These are phyloP conservation scores for Ochlodes sylvanus DNA, from an alignment of 2,888 invertebrate species.

Conservation along the genomic window DNA sequence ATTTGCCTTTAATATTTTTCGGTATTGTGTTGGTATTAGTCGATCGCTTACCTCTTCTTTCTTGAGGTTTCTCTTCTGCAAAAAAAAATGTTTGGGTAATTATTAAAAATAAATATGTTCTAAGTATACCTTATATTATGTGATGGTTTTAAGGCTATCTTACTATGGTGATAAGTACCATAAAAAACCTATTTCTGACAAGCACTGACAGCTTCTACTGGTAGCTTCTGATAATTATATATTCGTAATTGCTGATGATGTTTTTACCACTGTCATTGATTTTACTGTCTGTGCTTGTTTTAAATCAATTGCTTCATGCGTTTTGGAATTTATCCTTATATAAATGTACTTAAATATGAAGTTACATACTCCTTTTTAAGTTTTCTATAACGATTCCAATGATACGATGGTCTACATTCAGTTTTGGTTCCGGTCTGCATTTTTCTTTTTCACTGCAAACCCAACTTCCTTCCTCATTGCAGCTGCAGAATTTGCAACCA, in stretches of 20 bases:
- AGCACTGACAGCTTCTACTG: too few species aligned
- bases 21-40: slow-evolving; percentile 15
- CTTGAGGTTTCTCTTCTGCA: slow-evolving; percentile 41
- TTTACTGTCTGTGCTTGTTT: too few species aligned
- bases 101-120: neutral
- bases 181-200: too few species aligned
- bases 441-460: slow-evolving; percentile 50
- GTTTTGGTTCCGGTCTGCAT: slow-evolving; percentile 46
- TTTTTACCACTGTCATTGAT: too few species aligned
- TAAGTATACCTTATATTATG: too few species aligned
- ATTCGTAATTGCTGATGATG: too few species aligned
- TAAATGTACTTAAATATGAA: neutral
- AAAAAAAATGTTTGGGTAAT: neutral
- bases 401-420: slow-evolving; percentile 53
- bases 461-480: slow-evolving; percentile 56
- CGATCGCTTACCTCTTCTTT: slow-evolving; percentile 49
- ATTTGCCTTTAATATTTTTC: slow-evolving; percentile 24
- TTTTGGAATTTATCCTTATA: too few species aligned
- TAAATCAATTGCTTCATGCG: too few species aligned
- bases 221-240: too few species aligned
- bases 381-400: slow-evolving; percentile 54
- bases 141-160: too few species aligned
- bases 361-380: slow-evolving; percentile 50
- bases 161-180: too few species aligned
- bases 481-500: slow-evolving; percentile 59